Evolutionary conservation across 2,797 vertebrate species (phyloP).

Genomic region (Phylloscopus collybita): DNA sequence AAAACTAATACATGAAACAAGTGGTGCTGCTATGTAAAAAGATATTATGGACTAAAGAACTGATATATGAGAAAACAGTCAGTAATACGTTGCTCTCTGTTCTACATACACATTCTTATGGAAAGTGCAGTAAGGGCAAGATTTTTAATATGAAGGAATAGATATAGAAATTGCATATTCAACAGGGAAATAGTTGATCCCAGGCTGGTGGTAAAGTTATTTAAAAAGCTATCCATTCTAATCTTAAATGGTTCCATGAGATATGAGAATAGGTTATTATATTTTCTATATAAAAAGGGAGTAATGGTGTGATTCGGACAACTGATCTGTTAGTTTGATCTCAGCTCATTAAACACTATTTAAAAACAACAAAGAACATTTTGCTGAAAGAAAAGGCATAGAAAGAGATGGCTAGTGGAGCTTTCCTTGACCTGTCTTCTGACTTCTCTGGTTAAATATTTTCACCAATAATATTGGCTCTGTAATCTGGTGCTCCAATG

Average conservation of each 20-base stretch:
- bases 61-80: background rate
- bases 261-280: background rate
- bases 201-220: background rate
- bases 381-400: background rate
- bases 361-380: background rate
- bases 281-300: background rate
- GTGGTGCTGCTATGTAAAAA: background rate
- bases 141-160: background rate
- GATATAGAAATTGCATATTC: background rate
- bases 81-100: background rate
- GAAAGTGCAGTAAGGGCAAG: background rate
- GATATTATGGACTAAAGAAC: background rate
- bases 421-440: background rate
- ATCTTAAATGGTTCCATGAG: background rate
- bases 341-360: background rate
- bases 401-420: background rate
- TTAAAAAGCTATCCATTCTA: background rate
- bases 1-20: background rate
- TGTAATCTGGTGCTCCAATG: background rate
- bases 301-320: background rate
- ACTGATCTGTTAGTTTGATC: background rate
- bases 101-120: background rate
- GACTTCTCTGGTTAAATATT: background rate
- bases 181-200: background rate
- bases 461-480: background rate